Percentiles rank a stretch among this genome's conserved stretches.
Conservation (phyloP, 2,797 vertebrate species). For the Chelidonichthys spinosus region DNA sequence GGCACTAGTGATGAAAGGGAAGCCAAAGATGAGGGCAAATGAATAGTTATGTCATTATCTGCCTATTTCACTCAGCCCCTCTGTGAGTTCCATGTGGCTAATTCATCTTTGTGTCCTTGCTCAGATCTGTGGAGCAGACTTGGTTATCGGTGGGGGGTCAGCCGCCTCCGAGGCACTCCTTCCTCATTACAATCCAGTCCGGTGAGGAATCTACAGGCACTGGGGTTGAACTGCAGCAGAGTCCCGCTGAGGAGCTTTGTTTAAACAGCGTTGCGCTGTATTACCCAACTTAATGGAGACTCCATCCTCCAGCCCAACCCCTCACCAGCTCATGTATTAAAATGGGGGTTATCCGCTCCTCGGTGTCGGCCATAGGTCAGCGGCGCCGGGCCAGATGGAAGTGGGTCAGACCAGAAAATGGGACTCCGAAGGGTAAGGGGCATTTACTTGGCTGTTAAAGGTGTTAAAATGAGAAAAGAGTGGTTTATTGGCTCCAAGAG, state of each 20-base stretch:
- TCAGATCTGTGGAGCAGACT: slow-evolving; percentile 55
- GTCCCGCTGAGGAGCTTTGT: slow-evolving; percentile 60
- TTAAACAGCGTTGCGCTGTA: slow-evolving; percentile 56
- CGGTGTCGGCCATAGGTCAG: slow-evolving; percentile 46
- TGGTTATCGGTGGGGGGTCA: slow-evolving; percentile 33
- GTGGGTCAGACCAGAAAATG: slow-evolving; percentile 9
- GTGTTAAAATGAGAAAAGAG: slow-evolving; percentile 2
- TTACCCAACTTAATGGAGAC: slow-evolving; percentile 60
- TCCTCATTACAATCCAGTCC: slow-evolving; percentile 58
- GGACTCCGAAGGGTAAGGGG: slow-evolving; percentile 12
- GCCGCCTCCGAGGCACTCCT: slow-evolving; percentile 33
- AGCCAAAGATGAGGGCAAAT: slow-evolving; percentile 49
- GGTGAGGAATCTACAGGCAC: slow-evolving; percentile 45
- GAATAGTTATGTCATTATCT: slow-evolving; percentile 67
- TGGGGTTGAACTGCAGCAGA: slow-evolving; percentile 35
- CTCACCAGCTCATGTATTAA: slow-evolving; percentile 41
- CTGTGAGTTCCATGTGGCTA: slow-evolving; percentile 53
- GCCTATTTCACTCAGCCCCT: slow-evolving; percentile 37
- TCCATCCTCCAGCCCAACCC: slow-evolving; percentile 8
- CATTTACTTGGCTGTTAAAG: slow-evolving; percentile 21
- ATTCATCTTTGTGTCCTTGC: slow-evolving; percentile 67
- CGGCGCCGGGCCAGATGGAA: background rate
- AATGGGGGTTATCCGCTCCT: slow-evolving; percentile 32
- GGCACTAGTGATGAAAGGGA: slow-evolving; percentile 43
- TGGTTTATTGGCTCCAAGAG: background rate